phyloP scores from a whole-genome alignment of 2,888 invertebrate genomes.

The Microctonus brassicae region DNA sequence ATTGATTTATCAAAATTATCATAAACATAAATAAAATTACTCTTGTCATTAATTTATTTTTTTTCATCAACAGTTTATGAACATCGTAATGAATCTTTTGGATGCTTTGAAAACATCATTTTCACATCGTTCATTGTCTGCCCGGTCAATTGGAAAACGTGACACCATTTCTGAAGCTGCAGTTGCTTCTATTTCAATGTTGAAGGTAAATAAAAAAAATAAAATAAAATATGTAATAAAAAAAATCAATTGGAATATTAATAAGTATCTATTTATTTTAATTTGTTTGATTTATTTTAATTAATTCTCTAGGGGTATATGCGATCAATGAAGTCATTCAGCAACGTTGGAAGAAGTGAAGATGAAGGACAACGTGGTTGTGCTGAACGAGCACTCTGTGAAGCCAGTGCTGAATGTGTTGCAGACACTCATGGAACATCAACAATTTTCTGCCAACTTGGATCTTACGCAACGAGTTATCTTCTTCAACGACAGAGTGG shows the following conservation, averaged over 20 bases:
- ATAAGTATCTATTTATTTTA: neutral
- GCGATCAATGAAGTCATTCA: slow-evolving; percentile 75
- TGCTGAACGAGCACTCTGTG: slow-evolving; percentile 77
- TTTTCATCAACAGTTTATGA: slow-evolving; percentile 81
- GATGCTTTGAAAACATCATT: slow-evolving; percentile 94
- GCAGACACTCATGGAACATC: slow-evolving; percentile 79
- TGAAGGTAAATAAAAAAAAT: slow-evolving; percentile 74
- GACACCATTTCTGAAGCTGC: slow-evolving; percentile 93
- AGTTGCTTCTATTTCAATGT: slow-evolving; percentile 87
- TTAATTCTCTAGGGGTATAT: slow-evolving; percentile 79
- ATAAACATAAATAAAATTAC: neutral
- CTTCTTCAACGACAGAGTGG: slow-evolving; percentile 82
- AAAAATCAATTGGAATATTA: neutral
- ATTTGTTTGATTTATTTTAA: neutral
- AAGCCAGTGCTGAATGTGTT: slow-evolving; percentile 89
- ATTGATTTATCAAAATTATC: too few species aligned
- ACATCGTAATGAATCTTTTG: slow-evolving; percentile 90
- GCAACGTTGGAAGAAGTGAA: slow-evolving; percentile 77
- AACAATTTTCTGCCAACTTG: slow-evolving; percentile 91
- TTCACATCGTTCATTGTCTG: slow-evolving; percentile 88
- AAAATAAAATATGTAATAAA: neutral
- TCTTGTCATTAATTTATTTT: slow-evolving; percentile 20
- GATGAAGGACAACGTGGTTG: slow-evolving; percentile 89
- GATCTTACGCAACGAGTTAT: slow-evolving; percentile 93
- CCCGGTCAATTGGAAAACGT: slow-evolving; percentile 86